These are phyloP conservation scores for Phylloscopus whistleri DNA, from an alignment of 2,113 vertebrate species.

Conservation along the genomic window DNA sequence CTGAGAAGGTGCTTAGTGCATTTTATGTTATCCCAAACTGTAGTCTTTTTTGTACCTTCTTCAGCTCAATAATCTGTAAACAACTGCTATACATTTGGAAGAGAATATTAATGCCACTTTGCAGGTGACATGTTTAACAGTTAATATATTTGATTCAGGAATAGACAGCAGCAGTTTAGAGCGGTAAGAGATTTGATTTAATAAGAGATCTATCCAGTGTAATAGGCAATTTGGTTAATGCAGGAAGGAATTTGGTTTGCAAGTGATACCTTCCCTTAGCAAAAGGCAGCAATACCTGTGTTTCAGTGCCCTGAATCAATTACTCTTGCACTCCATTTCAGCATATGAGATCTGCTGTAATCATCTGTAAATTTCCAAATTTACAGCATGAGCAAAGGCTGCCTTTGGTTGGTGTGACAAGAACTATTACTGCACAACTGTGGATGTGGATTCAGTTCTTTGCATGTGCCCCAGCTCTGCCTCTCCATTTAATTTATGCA, in stretches of 20 bases:
- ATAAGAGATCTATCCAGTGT: background rate
- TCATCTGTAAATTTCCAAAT: background rate
- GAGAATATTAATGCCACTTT: constrained; percentile 43
- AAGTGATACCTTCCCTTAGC: background rate
- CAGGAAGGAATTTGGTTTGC: constrained; percentile 11
- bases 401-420: background rate
- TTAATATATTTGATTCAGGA: constrained; percentile 36
- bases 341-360: background rate
- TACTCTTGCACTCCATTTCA: background rate
- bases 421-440: rapidly evolving
- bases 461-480: background rate
- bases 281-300: background rate
- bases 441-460: background rate
- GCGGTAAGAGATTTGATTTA: constrained; percentile 21
- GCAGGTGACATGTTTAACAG: constrained; percentile 28
- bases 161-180: constrained; percentile 39
- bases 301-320: background rate
- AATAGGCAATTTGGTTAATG: constrained; percentile 24
- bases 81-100: background rate
- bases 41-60: background rate
- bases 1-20: background rate
- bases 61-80: background rate
- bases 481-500: background rate
- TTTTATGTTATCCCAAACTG: background rate
- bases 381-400: background rate